A percentile compares a stretch with the other conserved stretches of the same genome.
phyloP scores from a whole-genome alignment of 30 jellyfish, hydroid and myxozoan genomes.

The Mastigias papua region DNA sequence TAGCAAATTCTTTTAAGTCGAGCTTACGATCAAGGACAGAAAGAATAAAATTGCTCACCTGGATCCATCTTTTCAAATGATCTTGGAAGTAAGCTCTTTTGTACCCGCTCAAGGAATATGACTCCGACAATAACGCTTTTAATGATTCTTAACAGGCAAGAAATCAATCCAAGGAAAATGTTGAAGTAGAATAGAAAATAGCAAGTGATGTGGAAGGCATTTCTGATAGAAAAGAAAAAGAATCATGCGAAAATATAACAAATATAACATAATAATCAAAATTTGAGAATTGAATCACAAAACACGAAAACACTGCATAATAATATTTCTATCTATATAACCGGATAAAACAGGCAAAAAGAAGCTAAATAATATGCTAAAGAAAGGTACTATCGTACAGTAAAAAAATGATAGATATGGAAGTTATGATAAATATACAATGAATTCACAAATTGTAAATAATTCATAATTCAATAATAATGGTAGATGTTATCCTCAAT shows the following conservation, averaged over 20 bases:
- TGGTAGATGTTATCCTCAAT: too few relatives aligned
- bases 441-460: too few relatives aligned
- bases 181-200: conserved; percentile 86
- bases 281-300: neutral
- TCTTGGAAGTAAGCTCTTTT: conserved; percentile 85
- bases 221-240: conserved; percentile 48
- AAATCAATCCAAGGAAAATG: conserved; percentile 86
- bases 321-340: too few relatives aligned
- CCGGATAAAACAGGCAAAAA: neutral
- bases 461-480: too few relatives aligned
- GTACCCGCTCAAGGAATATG: conserved; percentile 82
- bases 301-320: neutral
- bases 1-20: neutral
- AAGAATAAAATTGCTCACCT: too few relatives aligned
- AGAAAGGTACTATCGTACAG: too few relatives aligned
- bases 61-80: conserved; percentile 86
- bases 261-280: neutral
- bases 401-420: too few relatives aligned
- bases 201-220: conserved; percentile 84
- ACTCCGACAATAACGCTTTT: conserved; percentile 77
- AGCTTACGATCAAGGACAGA: neutral
- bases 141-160: conserved; percentile 82
- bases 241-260: neutral
- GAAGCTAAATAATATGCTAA: too few relatives aligned
- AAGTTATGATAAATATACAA: too few relatives aligned